Evolutionary conservation across 2,113 vertebrate genomes (phyloP), one percentile per base, ranked within the genome.

Genomic region (Microcebus lehilahytsara): DNA sequence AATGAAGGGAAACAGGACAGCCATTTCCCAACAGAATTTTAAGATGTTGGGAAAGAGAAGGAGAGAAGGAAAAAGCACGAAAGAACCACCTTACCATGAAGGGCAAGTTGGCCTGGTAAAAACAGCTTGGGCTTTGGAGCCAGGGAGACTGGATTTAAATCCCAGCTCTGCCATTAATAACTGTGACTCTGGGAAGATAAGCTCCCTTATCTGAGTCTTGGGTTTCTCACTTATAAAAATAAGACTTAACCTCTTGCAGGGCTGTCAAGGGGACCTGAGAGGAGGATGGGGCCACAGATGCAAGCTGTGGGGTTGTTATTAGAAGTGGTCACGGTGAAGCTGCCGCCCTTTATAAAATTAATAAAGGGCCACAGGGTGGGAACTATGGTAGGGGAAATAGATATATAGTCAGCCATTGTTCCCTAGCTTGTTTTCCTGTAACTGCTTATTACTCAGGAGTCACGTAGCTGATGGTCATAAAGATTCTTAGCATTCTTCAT

Each of bases 231-330:
- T 62, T 40, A 32, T 10, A 25, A 67, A 80, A 77, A 40, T 32
- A 69, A 56, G 49, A 84, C 22, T 19, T 23, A 46, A 53, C 9
- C n/a, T 22, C 42, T 5, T 14, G 25, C 25, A 53, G 85, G 25
- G 20, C 60, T 14, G 1, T 25, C 14, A 0, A 46, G 62, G 10
- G 2, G 23, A 49, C 9, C 0, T 19, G 14, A n/a, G 58, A 64
- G 60, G 10, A 32, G 56, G 27, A 7, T 23, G 72, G 7, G 71
- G 22, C 17, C 37, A 23, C 4, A 22, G 12, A 14, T 4, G 27
- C 23, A 25, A 23, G 84, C 75, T 14, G 62, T 46, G 80, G 89
- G 67, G 51, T 23, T 37, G 37, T 34, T 0, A 8, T n/a, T n/a
- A 20, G 9, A 23, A 3, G 34, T 2, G 78, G 72, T 3, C 22